These are phyloP conservation scores for Yponomeuta malinellus DNA, from an alignment of 2,888 invertebrate genomes.

Conservation along the genomic window DNA sequence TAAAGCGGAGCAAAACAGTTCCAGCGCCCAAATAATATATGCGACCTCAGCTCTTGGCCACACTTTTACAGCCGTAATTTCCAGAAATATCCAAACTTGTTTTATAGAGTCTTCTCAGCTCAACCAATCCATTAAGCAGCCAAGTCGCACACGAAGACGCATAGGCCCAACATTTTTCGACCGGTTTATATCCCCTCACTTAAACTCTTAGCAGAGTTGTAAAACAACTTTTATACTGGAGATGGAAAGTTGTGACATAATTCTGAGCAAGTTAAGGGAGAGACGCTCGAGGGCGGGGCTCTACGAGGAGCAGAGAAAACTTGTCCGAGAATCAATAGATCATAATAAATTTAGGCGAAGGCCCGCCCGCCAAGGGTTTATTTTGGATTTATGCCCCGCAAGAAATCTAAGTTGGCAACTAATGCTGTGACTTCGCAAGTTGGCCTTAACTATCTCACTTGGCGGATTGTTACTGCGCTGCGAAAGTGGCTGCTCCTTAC, in stretches of 20 bases:
- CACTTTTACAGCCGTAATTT: conserved; percentile 7
- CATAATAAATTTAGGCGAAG: conserved; percentile 47
- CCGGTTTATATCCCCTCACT: conserved; percentile 28
- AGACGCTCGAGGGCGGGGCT: conserved; percentile 22
- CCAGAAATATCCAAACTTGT: conserved; percentile 3
- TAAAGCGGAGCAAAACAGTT: too few species aligned
- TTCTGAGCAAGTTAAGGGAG: conserved; percentile 36
- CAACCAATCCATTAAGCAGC: conserved; percentile 20
- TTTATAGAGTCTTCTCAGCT: neutral
- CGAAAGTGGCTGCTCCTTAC: neutral
- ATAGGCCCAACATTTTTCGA: conserved; percentile 12
- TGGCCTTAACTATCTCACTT: conserved; percentile 4
- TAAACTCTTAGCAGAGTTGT: conserved; percentile 56
- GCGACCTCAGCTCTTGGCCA: neutral
- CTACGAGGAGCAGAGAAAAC: conserved; percentile 35
- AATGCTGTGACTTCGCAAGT: conserved; percentile 6
- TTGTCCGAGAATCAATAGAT: conserved; percentile 45
- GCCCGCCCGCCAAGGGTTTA: conserved; percentile 15
- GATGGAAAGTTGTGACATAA: conserved; percentile 40
- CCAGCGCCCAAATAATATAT: too few species aligned
- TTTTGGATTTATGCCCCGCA: conserved; percentile 11
- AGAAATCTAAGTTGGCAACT: conserved; percentile 11
- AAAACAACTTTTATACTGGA: conserved; percentile 52
- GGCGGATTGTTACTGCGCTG: neutral
- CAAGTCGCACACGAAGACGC: conserved; percentile 9